A percentile compares a stretch with the other conserved stretches of the same genome.
phyloP scores from a whole-genome alignment of 2,797 vertebrate genomes.

The Dendrocincla fuliginosa region DNA sequence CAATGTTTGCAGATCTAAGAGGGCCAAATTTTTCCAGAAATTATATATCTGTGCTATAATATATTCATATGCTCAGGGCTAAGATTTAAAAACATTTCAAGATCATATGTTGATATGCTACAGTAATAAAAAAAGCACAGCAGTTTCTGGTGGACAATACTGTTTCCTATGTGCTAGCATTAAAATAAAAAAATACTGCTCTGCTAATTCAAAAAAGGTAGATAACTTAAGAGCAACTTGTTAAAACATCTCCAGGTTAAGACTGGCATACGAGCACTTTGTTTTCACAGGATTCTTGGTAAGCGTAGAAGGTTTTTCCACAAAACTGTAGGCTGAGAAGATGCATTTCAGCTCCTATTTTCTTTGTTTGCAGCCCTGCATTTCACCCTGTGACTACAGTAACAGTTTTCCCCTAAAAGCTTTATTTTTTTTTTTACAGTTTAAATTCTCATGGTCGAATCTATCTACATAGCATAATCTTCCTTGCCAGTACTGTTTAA shows the following conservation, averaged over 20 bases:
- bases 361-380: background rate
- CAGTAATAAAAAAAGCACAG: background rate
- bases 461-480: slow-evolving; percentile 67
- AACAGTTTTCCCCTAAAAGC: background rate
- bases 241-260: background rate
- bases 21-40: background rate
- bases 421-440: slow-evolving; percentile 45
- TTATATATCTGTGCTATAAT: background rate
- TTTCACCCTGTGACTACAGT: background rate
- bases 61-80: background rate
- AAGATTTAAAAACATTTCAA: background rate
- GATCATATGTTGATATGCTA: background rate
- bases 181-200: background rate
- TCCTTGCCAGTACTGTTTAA: slow-evolving; percentile 59
- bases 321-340: background rate
- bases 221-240: background rate
- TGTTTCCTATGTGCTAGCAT: background rate
- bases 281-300: background rate
- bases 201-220: background rate
- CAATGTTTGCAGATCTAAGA: background rate
- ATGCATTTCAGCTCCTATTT: background rate
- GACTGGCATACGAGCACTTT: background rate
- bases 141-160: background rate
- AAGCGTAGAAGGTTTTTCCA: background rate
- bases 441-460: slow-evolving; percentile 62